phyloP scores from a whole-genome alignment of 1,140 invertebrate species.

The Drosophila pallidifrons region DNA sequence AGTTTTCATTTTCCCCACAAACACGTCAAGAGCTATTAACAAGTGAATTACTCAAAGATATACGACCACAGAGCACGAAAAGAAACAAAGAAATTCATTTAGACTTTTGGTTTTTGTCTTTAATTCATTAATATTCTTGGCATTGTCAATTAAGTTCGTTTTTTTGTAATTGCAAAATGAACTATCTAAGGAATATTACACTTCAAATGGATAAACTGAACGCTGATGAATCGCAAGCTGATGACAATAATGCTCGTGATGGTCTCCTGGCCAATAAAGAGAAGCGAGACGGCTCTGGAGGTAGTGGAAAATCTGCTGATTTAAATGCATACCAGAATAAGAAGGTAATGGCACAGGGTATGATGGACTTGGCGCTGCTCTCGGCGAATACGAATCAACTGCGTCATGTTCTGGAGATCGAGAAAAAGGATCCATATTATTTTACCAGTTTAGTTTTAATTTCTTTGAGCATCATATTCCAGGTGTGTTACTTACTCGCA shows the following conservation, averaged over 20 bases:
- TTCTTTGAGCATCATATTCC: constrained; percentile 90
- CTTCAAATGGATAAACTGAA: too few species aligned
- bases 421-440: constrained; percentile 90
- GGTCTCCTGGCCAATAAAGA: constrained; percentile 57
- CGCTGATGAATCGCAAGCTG: constrained; percentile 21
- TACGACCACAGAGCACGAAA: constrained; percentile 15
- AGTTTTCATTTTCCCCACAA: not conserved
- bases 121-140: constrained; percentile 20
- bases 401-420: constrained; percentile 92
- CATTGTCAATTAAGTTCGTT: too few species aligned
- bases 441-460: constrained; percentile 92
- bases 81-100: constrained; percentile 58
- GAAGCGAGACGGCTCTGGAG: too few species aligned
- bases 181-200: too few species aligned
- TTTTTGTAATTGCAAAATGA: too few species aligned
- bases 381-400: constrained; percentile 95
- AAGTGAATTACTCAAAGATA: constrained; percentile 27
- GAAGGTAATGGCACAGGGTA: constrained; percentile 95
- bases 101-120: not conserved
- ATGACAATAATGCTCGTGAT: constrained; percentile 74
- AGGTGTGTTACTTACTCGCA: constrained; percentile 86
- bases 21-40: constrained; percentile 20
- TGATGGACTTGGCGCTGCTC: constrained; percentile 94
- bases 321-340: constrained; percentile 96
- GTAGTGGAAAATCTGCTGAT: constrained; percentile 87